Percentiles rank a stretch among this genome's conserved stretches.
Evolutionary conservation across 2,888 invertebrate genomes (phyloP).

Genomic region (Hirtodrosophila confusa): DNA sequence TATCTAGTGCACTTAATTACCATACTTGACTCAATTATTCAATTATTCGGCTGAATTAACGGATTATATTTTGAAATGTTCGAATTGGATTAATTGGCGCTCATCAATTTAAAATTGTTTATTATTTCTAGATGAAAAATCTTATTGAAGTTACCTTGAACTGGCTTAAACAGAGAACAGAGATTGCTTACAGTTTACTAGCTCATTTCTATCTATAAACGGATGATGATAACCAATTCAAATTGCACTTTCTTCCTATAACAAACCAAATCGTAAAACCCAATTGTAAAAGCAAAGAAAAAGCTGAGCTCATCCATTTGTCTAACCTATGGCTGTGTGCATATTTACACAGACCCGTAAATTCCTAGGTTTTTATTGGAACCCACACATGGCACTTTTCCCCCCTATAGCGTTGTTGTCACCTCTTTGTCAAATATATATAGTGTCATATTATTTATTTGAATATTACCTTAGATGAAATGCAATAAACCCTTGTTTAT

Average conservation of each 20-base stretch:
- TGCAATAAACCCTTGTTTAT: constrained; percentile 28
- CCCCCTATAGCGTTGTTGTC: constrained; percentile 17
- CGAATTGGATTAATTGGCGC: too few species aligned
- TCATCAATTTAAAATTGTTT: too few species aligned
- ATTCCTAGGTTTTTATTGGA: constrained; percentile 21
- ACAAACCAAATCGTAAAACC: constrained; percentile 31
- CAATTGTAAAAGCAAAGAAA: constrained; percentile 42
- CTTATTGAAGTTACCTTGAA: too few species aligned
- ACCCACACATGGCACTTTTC: constrained; percentile 7
- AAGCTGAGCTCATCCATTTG: constrained; percentile 46
- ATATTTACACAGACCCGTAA: constrained; percentile 41
- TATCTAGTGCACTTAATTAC: too few species aligned
- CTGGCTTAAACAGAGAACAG: too few species aligned
- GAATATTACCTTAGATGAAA: constrained; percentile 16
- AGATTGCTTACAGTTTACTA: not conserved
- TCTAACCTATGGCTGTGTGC: constrained; percentile 21
- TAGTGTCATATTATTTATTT: constrained; percentile 24
- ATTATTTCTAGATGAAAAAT: too few species aligned
- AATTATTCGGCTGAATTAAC: too few species aligned
- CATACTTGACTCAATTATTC: too few species aligned
- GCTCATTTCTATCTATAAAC: constrained; percentile 20
- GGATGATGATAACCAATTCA: constrained; percentile 6
- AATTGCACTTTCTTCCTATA: constrained; percentile 20
- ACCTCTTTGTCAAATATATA: constrained; percentile 23
- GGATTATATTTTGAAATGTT: too few species aligned